Base-by-base conservation (phyloP, 2,113 vertebrate species). In the Takifugu bimaculatus region DNA sequence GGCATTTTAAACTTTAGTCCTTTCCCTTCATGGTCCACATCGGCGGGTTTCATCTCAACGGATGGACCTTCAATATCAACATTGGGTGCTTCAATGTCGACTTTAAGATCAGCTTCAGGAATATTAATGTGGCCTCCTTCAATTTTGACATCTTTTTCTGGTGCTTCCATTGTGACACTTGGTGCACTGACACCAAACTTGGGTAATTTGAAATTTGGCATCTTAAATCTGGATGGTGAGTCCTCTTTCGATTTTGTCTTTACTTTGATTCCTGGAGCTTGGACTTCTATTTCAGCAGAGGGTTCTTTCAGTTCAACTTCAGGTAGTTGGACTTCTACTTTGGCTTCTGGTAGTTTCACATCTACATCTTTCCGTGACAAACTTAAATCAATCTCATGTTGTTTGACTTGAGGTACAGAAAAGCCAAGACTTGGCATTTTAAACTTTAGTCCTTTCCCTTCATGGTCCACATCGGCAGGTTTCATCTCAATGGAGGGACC, bases 201-300 rank as follows among this genome's bases (percentile, higher is more conserved):
- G 1, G 87, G 69, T 48, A 83, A 59, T 32, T 67, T 72, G 26
- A 84, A 60, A 43, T 59, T 44, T 42, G 70, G 63, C 60, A 63
- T 81, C n/a, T 83, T 83, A 12, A 75, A 55, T 72, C 79, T 84
- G 35, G 74, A 72, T 49, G 78, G 26, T 4, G 70, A 65, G 10
- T 47, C 43, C 4, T 61, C 57, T 54, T 32, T 70, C 4, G 49
- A 35, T 3, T 50, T 76, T 47, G 43, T 35, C 32, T 26, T 14
- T 4, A 50, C 7, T 25, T 50, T 5, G 50, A 50, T 26, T 2
- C 26, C 50, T 26, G 50, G 50, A 2, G 25, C 50, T 73, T 77
- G 66, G 0, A 54, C 11, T 26, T 65, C 53, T 20, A 55, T 42
- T 47, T 71, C 57, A 56, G 58, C 48, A 29, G 49, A 27, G 4